phyloP scores from a whole-genome alignment of 2,888 invertebrate species.

The Torymus auratus region DNA sequence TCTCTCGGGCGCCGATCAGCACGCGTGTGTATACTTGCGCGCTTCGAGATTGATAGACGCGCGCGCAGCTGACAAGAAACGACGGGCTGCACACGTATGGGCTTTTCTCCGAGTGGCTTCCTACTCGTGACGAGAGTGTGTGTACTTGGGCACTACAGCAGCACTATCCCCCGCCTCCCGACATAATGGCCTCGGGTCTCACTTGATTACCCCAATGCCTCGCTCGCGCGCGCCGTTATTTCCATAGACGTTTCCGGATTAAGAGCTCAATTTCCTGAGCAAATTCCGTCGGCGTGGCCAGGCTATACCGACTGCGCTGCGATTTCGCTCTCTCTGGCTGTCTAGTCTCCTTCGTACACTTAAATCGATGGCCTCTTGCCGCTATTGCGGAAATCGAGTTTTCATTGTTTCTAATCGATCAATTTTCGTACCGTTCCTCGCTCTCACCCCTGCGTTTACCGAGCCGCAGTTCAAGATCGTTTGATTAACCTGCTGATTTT shows the following conservation, averaged over 20 bases:
- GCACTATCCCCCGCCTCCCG: neutral
- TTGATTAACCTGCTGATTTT: too few relatives aligned
- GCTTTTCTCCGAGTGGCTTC: slow-evolving; percentile 45
- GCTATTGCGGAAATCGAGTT: slow-evolving; percentile 15
- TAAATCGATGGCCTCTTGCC: slow-evolving; percentile 25
- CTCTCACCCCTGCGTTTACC: neutral
- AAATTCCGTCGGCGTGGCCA: slow-evolving; percentile 52
- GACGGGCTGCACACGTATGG: neutral
- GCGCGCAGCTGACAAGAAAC: neutral
- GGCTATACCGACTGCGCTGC: slow-evolving; percentile 25
- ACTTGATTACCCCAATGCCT: slow-evolving; percentile 38
- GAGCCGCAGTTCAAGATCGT: too few relatives aligned
- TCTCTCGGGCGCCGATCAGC: too few relatives aligned
- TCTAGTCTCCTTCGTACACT: slow-evolving; percentile 11
- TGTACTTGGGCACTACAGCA: too few relatives aligned
- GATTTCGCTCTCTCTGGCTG: slow-evolving; percentile 36
- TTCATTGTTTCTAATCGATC: slow-evolving; percentile 25
- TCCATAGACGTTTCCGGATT: slow-evolving; percentile 62
- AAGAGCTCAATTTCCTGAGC: slow-evolving; percentile 63
- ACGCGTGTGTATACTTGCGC: too few relatives aligned
- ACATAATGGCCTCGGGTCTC: slow-evolving; percentile 50
- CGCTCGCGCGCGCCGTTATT: slow-evolving; percentile 33
- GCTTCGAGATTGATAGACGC: too few relatives aligned
- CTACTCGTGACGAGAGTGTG: slow-evolving; percentile 33
- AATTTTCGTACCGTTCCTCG: neutral